phyloP scores from a whole-genome alignment of 30 jellyfish, hydroid and myxozoan genomes.

The Mastigias papua region DNA sequence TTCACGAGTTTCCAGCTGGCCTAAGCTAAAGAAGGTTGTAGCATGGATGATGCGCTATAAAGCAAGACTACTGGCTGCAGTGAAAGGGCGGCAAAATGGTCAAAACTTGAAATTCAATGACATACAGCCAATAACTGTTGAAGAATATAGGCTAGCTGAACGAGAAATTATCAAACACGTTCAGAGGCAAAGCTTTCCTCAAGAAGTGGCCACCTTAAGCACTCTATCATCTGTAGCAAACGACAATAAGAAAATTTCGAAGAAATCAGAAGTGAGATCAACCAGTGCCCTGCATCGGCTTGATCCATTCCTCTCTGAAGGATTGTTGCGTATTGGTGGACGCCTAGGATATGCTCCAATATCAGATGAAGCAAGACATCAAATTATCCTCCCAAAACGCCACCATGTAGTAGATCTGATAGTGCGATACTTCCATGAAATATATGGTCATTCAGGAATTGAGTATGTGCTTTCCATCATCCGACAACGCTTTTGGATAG shows the following conservation, averaged over 20 bases:
- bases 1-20: slow-evolving; percentile 38
- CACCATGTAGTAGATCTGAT: slow-evolving; percentile 45
- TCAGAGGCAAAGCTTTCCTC: slow-evolving; percentile 43
- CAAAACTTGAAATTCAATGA: neutral
- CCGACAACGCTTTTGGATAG: slow-evolving; percentile 51
- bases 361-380: slow-evolving; percentile 30
- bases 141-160: slow-evolving; percentile 52
- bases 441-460: slow-evolving; percentile 29
- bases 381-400: slow-evolving; percentile 29
- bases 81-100: neutral
- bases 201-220: slow-evolving; percentile 23
- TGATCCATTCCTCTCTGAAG: slow-evolving; percentile 18
- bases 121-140: slow-evolving; percentile 31
- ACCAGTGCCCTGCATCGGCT: slow-evolving; percentile 45
- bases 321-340: slow-evolving; percentile 53
- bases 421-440: slow-evolving; percentile 31
- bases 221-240: neutral
- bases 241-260: neutral
- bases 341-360: slow-evolving; percentile 19
- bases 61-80: slow-evolving; percentile 41
- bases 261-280: neutral
- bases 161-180: slow-evolving; percentile 15
- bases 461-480: slow-evolving; percentile 48
- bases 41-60: slow-evolving; percentile 75
- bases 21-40: slow-evolving; percentile 34